Base-by-base conservation (phyloP, 2,113 vertebrate genomes). In the Melozone crissalis region DNA sequence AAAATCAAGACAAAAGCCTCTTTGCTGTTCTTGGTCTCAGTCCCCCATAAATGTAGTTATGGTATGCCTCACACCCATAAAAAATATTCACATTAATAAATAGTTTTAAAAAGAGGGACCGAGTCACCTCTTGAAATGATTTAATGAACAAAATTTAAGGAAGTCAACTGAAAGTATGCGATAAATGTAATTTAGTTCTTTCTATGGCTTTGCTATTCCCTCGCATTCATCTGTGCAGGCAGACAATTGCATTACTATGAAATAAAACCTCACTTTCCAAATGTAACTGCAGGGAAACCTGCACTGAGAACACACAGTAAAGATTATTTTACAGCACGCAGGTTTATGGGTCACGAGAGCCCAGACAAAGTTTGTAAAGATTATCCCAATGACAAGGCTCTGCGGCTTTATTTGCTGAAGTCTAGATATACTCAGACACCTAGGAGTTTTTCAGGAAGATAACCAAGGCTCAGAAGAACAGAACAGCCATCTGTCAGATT, bases 401-500 rank as follows among this genome's bases (percentile, higher is more conserved):
- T 55, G 43, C 61, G 63, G 16, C 72, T 94, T 83, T 88, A 77
- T 86, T 93, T 92, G 95, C 67, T 90, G 47, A 92, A 85, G 30
- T 71, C 67, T 88, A 83, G 63, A 86, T 30, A 65, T 26, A 43
- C 75, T 83, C 59, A 75, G 71, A 47, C 55, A 72, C 47, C 80
- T 63, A 43, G 0, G n/a, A 87, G 46, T 33, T 82, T 75, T 87
- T 83, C 52, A 76, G 78, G 76, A 80, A 91, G 43, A 93, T 35
- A 89, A 95, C 43, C 37, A 92, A 67, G 68, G 55, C 74, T 76
- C 78, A 67, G 73, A 85, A 91, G 66, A 95, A n/a, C 59, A 88
- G 72, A 95, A 67, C 37, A 90, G 63, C 55, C 92, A 92, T 80
- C 81, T 94, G 87, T 84, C 47, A 94, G 75, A 71, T 81, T 84